These are phyloP conservation scores for Lepidotrigona ventralis DNA, from an alignment of 1,140 invertebrate genomes.

Conservation along the genomic window DNA sequence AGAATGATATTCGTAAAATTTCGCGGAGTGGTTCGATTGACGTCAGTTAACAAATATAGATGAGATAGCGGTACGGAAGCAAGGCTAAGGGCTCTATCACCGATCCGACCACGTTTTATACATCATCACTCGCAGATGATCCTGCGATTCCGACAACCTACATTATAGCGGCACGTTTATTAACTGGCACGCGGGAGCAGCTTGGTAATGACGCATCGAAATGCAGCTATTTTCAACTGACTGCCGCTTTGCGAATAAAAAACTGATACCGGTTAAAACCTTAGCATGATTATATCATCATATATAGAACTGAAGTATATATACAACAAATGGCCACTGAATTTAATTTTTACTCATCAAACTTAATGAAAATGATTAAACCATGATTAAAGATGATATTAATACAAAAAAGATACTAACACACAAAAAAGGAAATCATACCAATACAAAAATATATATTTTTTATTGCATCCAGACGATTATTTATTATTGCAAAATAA, in stretches of 20 bases:
- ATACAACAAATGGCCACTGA: slow-evolving; percentile 17
- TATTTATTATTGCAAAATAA: too few relatives aligned
- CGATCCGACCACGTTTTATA: slow-evolving; percentile 38
- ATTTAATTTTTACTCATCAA: background rate
- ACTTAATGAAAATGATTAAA: background rate
- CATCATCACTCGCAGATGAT: slow-evolving; percentile 42
- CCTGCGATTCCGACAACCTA: slow-evolving; percentile 46
- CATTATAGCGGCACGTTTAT: slow-evolving; percentile 54
- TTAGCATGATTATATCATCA: background rate
- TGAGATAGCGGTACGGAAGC: slow-evolving; percentile 66
- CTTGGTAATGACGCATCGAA: slow-evolving; percentile 60
- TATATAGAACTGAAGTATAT: background rate
- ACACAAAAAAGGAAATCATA: too few relatives aligned
- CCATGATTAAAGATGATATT: background rate
- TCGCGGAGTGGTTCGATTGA: slow-evolving; percentile 7
- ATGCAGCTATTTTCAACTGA: slow-evolving; percentile 62
- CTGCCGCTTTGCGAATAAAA: slow-evolving; percentile 46
- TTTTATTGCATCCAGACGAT: too few relatives aligned
- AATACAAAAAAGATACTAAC: too few relatives aligned
- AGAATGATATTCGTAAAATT: background rate
- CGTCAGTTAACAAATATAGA: slow-evolving; percentile 50
- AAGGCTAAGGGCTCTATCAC: slow-evolving; percentile 49
- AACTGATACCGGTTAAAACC: slow-evolving; percentile 32
- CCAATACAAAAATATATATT: too few relatives aligned
- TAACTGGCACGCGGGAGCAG: slow-evolving; percentile 18